These are phyloP conservation scores for Corythoichthys haematopterus DNA, from an alignment of 2,113 vertebrate species.

Conservation along the genomic window DNA sequence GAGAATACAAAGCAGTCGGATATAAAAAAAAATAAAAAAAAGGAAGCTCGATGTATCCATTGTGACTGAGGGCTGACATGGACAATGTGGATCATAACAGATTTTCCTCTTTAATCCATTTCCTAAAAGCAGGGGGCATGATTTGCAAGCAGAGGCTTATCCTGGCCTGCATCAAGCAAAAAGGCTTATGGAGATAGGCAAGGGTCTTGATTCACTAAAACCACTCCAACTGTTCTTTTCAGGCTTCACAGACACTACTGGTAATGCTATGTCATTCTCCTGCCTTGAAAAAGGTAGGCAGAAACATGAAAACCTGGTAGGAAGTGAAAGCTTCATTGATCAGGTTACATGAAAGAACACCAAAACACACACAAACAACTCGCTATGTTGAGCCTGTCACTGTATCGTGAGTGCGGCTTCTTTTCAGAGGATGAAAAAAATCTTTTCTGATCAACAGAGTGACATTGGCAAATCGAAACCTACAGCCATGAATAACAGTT, in stretches of 20 bases:
- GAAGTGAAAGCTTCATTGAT: constrained; percentile 21
- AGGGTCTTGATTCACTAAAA: constrained; percentile 53
- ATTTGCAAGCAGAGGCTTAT: constrained; percentile 39
- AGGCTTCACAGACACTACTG: constrained; percentile 45
- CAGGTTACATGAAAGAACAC: background rate
- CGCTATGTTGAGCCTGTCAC: too few relatives aligned
- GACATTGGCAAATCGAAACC: too few relatives aligned
- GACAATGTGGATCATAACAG: constrained; percentile 37
- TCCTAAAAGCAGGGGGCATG: constrained; percentile 36
- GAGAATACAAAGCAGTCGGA: constrained; percentile 28
- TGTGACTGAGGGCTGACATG: constrained; percentile 27
- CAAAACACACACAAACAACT: background rate
- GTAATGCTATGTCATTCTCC: constrained; percentile 20
- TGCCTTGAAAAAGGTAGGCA: background rate
- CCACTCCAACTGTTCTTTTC: constrained; percentile 49
- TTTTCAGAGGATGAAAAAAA: too few relatives aligned
- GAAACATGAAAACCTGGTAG: constrained; percentile 30
- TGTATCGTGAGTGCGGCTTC: too few relatives aligned
- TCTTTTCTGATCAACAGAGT: too few relatives aligned
- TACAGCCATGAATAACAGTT: too few relatives aligned
- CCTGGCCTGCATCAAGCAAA: constrained; percentile 37
- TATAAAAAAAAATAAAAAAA: constrained; percentile 6
- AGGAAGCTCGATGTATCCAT: constrained; percentile 16
- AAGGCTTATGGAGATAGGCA: constrained; percentile 50
- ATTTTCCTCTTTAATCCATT: constrained; percentile 40